A percentile compares a stretch with the other conserved stretches of the same genome.
phyloP scores from a whole-genome alignment of 1,140 invertebrate species.

The Orchestia grillus region DNA sequence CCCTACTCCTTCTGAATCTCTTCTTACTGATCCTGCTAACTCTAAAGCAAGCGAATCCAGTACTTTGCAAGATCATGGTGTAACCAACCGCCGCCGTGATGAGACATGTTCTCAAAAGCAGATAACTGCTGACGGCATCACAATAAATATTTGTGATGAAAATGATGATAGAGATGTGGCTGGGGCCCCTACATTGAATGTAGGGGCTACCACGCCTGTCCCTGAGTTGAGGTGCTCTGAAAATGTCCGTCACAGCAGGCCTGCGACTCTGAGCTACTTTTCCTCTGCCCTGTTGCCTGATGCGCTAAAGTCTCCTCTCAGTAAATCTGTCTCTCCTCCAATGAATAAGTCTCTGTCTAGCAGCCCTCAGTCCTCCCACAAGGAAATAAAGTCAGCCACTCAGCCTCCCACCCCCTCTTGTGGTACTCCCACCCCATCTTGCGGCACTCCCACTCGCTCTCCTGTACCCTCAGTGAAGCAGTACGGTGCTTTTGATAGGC shows the following conservation, averaged over 20 bases:
- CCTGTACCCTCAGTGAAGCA: conserved; percentile 10
- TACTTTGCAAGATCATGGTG: not conserved
- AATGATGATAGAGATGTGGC: not conserved
- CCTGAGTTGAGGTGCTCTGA: not conserved
- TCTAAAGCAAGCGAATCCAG: not conserved
- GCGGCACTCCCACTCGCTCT: not conserved
- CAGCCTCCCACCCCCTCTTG: not conserved
- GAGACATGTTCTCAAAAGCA: not conserved
- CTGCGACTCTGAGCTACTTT: conserved; percentile 11
- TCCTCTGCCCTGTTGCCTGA: not conserved
- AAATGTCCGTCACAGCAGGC: not conserved
- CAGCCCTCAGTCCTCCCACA: not conserved
- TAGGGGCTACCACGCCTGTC: not conserved
- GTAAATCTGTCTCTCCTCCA: not conserved
- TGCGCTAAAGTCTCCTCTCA: not conserved
- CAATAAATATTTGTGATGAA: not conserved
- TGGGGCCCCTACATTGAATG: not conserved
- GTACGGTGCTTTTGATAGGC: not conserved
- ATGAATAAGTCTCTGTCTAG: not conserved
- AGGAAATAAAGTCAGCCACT: not conserved
- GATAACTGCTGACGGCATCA: not conserved
- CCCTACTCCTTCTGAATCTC: not conserved
- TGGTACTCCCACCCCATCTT: not conserved
- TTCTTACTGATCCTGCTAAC: not conserved
- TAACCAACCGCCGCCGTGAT: not conserved